Percentiles rank a stretch among this genome's conserved stretches.
Conservation (phyloP, 2,797 vertebrate genomes). For the Peromyscus eremicus region DNA sequence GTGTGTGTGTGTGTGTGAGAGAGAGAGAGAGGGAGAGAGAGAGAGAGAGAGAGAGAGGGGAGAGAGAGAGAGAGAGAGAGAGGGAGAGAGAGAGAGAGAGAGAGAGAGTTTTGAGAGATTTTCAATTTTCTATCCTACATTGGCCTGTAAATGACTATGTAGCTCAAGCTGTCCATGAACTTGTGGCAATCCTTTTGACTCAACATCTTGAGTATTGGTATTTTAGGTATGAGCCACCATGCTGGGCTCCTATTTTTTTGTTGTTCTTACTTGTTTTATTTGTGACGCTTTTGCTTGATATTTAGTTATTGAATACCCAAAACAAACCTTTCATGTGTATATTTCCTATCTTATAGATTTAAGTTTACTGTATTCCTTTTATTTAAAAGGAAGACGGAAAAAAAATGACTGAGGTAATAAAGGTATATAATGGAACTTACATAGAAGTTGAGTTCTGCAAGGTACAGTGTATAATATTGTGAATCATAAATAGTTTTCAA, state of each 20-base stretch:
- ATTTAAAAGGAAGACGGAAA: conserved; percentile 4
- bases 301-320: conserved; percentile 35
- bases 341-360: neutral
- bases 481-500: conserved; percentile 24
- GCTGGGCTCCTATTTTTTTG: neutral
- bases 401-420: conserved; percentile 42
- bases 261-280: neutral
- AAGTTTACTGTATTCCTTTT: conserved; percentile 27
- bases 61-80: too few species aligned
- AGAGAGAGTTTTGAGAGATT: neutral
- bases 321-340: neutral
- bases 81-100: too few species aligned
- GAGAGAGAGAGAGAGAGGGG: too few species aligned
- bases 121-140: neutral
- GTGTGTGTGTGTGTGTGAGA: too few species aligned
- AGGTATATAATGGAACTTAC: conserved; percentile 7
- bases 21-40: too few species aligned
- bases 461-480: conserved; percentile 8
- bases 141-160: neutral
- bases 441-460: conserved; percentile 30
- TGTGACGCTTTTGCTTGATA: neutral
- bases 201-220: neutral
- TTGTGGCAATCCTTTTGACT: neutral
- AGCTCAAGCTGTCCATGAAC: neutral
- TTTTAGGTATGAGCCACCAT: neutral